Conservation (phyloP, 2,797 vertebrate species). For the Masticophis lateralis region DNA sequence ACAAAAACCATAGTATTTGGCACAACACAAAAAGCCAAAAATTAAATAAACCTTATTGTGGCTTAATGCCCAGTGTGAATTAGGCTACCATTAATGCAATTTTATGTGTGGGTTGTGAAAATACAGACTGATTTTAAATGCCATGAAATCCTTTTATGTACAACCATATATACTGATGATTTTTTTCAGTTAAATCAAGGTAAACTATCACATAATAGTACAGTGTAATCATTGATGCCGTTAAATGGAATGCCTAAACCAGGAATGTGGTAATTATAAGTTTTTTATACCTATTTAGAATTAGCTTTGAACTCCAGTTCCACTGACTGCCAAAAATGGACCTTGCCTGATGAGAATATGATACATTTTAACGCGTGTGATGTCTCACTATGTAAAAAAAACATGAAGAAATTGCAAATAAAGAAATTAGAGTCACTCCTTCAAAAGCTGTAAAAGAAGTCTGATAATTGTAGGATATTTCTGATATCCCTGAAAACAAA, state of each 20-base stretch:
- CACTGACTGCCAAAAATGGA: neutral
- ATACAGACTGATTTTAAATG: neutral
- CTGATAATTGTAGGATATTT: neutral
- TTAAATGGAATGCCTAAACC: neutral
- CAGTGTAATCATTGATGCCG: neutral
- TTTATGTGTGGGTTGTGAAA: neutral
- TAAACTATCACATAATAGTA: neutral
- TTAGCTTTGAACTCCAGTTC: neutral
- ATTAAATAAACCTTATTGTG: neutral
- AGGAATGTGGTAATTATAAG: neutral
- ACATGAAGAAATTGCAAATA: neutral
- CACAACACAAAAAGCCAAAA: neutral
- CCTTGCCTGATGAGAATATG: neutral
- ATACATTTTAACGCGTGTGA: neutral
- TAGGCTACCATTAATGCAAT: neutral
- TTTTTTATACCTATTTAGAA: neutral
- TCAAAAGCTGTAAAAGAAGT: neutral
- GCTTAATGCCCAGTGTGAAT: neutral
- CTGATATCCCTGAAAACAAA: neutral
- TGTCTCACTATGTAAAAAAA: neutral
- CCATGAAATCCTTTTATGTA: neutral
- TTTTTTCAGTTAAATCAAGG: neutral
- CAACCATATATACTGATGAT: neutral
- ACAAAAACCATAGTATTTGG: neutral
- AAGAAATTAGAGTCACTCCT: neutral